Evolutionary conservation across 92 coral and sea anemone species (phyloP).

Genomic region (Phenganax stokvisi): DNA sequence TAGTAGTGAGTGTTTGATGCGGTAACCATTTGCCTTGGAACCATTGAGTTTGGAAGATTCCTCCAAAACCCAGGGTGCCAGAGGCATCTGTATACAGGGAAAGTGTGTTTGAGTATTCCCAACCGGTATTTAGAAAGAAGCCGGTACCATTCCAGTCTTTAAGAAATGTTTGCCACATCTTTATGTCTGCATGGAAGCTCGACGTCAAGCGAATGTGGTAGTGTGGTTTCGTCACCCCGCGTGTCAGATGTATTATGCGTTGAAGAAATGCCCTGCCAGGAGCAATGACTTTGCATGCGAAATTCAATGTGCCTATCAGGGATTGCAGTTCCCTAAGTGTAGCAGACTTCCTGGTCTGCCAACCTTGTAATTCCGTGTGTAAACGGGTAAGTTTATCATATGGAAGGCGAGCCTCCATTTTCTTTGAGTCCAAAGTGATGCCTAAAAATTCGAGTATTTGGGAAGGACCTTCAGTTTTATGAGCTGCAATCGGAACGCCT

Average conservation of each 20-base stretch:
- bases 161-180: slow-evolving; percentile 48
- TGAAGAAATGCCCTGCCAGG: slow-evolving; percentile 50
- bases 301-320: slow-evolving; percentile 48
- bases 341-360: slow-evolving; percentile 30
- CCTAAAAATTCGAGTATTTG: slow-evolving; percentile 49
- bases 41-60: slow-evolving; percentile 46
- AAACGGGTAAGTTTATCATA: slow-evolving; percentile 45
- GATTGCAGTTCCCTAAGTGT: slow-evolving; percentile 52
- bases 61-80: slow-evolving; percentile 52
- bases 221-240: slow-evolving; percentile 48
- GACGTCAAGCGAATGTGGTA: slow-evolving; percentile 48
- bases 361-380: slow-evolving; percentile 18
- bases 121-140: slow-evolving; percentile 31
- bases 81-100: slow-evolving; percentile 50
- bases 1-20: slow-evolving; percentile 34
- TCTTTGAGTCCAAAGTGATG: slow-evolving; percentile 43
- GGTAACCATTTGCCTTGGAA: slow-evolving; percentile 50
- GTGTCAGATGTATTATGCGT: slow-evolving; percentile 49
- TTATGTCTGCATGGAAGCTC: slow-evolving; percentile 48
- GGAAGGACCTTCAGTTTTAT: slow-evolving; percentile 49
- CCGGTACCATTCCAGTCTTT: slow-evolving; percentile 51
- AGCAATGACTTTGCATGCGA: slow-evolving; percentile 55
- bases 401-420: slow-evolving; percentile 57
- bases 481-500: slow-evolving; percentile 46
- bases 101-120: slow-evolving; percentile 23